Conservation (phyloP, 2,113 vertebrate species). For the Chauna torquata region DNA sequence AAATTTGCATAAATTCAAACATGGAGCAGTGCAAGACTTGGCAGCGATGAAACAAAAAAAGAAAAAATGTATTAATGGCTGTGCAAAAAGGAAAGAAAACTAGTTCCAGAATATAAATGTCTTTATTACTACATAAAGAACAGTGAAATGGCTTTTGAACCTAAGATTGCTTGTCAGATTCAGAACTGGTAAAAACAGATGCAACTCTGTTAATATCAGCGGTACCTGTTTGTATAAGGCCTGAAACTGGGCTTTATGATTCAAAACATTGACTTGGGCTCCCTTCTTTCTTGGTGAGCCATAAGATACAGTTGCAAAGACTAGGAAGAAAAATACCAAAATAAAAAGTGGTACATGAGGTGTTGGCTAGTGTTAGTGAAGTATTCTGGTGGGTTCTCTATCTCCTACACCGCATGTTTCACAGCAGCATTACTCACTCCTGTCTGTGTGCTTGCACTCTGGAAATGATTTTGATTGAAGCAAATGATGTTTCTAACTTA, state of each 20-base stretch:
- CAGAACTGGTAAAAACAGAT: not conserved
- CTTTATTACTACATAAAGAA: not conserved
- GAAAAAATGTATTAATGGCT: constrained; percentile 24
- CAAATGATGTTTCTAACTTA: not conserved
- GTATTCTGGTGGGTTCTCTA: not conserved
- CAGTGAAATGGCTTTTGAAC: not conserved
- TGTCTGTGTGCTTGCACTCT: not conserved
- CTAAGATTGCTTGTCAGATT: not conserved
- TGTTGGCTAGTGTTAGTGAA: not conserved
- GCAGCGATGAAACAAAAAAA: constrained; percentile 25
- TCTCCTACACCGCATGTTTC: not conserved
- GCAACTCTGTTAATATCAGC: not conserved
- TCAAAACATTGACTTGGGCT: not conserved
- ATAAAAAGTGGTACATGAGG: not conserved
- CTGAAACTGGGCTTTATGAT: not conserved
- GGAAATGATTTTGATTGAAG: not conserved
- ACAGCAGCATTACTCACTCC: not conserved
- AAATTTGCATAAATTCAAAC: constrained; percentile 65
- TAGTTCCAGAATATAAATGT: not conserved
- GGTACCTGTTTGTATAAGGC: not conserved
- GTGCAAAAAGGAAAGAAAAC: constrained; percentile 21
- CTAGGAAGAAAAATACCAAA: not conserved
- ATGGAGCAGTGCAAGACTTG: constrained; percentile 56
- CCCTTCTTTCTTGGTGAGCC: not conserved
- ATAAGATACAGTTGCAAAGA: not conserved